Conservation (phyloP, 2,888 invertebrate species). For the Disparrhopalites patrizii region DNA sequence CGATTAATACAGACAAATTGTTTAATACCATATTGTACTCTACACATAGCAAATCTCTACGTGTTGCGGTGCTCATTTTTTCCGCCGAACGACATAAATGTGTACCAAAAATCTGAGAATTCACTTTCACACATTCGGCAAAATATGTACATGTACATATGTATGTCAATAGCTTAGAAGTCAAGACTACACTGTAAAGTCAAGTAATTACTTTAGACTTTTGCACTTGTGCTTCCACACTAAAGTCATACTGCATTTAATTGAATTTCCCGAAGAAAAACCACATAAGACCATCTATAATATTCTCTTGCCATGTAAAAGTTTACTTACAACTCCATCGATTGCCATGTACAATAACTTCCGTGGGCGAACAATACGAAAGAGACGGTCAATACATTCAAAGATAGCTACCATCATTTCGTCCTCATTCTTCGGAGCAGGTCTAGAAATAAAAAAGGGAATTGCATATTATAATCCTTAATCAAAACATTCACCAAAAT, state of each 20-base stretch:
- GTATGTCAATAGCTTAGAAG: too few species aligned
- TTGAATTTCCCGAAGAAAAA: not conserved
- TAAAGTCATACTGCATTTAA: not conserved
- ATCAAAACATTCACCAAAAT: too few species aligned
- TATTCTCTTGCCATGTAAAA: not conserved
- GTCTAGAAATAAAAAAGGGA: slow-evolving; percentile 54
- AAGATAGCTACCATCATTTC: slow-evolving; percentile 99
- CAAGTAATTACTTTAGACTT: too few species aligned
- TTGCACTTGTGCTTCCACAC: not conserved
- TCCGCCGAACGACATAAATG: too few species aligned
- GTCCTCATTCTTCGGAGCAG: slow-evolving; percentile 95
- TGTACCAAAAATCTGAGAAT: not conserved
- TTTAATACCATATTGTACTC: too few species aligned
- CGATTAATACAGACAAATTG: slow-evolving; percentile 32
- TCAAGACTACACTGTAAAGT: not conserved
- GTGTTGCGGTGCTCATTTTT: too few species aligned
- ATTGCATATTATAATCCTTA: too few species aligned
- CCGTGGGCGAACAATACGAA: slow-evolving; percentile 85
- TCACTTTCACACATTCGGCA: not conserved
- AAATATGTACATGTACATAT: too few species aligned
- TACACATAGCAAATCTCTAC: too few species aligned
- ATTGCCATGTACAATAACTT: slow-evolving; percentile 98
- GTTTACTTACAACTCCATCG: slow-evolving; percentile 80
- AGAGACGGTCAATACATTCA: slow-evolving; percentile 94
- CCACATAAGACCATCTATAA: not conserved